A percentile compares a stretch with the other conserved stretches of the same genome.
Conservation (phyloP, 37 sponge, comb jelly and placozoan genomes). For the Halichondria panicea region DNA sequence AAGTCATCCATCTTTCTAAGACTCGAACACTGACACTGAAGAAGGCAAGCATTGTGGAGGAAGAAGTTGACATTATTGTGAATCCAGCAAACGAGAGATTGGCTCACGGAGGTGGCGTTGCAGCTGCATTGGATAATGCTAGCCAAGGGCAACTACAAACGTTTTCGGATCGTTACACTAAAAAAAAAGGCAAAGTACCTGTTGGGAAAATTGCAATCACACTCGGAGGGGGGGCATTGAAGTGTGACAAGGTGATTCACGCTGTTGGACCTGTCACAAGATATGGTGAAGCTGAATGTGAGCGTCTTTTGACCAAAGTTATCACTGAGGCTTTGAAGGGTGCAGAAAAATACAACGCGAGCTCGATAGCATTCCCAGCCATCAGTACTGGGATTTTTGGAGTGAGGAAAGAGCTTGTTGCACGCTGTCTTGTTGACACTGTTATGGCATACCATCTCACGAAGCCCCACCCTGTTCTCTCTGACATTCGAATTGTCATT, state of each 20-base stretch:
- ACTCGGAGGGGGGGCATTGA: constrained; percentile 55
- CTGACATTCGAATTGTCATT: constrained; percentile 75
- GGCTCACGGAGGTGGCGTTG: constrained; percentile 67
- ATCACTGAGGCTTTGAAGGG: constrained; percentile 11
- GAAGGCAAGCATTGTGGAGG: constrained; percentile 50
- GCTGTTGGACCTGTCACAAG: constrained; percentile 64
- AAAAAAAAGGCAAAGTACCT: constrained; percentile 7
- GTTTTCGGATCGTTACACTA: constrained; percentile 11
- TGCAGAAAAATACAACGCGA: constrained; percentile 18
- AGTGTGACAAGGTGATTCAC: constrained; percentile 61
- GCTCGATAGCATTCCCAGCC: constrained; percentile 73
- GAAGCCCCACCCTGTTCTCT: constrained; percentile 16
- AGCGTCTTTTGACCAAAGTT: constrained; percentile 22
- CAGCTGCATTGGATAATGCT: constrained; percentile 56
- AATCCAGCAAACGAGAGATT: constrained; percentile 75
- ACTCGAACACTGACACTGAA: constrained; percentile 53
- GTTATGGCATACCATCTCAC: constrained; percentile 20
- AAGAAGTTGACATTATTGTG: constrained; percentile 62
- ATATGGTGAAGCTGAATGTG: too few species aligned
- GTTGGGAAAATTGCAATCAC: constrained; percentile 57
- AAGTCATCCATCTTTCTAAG: background rate
- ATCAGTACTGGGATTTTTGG: constrained; percentile 78
- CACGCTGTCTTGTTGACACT: constrained; percentile 25
- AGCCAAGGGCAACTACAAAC: constrained; percentile 48
- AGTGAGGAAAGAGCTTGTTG: constrained; percentile 36